These are phyloP conservation scores for Panthera uncia DNA, from an alignment of 2,113 vertebrate species.

Conservation along the genomic window DNA sequence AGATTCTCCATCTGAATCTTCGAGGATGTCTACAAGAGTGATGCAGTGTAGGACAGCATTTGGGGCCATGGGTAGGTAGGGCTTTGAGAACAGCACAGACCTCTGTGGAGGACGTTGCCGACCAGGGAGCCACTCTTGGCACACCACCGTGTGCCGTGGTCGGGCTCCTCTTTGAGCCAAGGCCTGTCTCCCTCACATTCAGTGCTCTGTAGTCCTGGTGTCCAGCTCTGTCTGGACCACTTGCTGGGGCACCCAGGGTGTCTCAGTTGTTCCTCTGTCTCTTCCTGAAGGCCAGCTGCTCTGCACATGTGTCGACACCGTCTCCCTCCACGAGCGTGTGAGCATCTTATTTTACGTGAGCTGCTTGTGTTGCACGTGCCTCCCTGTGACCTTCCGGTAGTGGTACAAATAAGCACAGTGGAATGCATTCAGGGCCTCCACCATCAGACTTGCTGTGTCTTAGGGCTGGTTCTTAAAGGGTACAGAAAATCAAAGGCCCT, in stretches of 20 bases:
- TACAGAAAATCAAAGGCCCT: background rate
- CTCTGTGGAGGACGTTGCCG: accelerated
- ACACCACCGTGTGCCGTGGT: accelerated
- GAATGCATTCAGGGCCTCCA: too few relatives aligned
- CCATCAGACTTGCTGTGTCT: background rate
- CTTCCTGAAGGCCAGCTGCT: background rate
- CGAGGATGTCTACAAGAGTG: background rate
- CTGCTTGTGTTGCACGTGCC: too few relatives aligned
- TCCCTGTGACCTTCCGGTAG: too few relatives aligned
- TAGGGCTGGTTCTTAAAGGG: background rate
- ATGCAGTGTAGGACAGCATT: background rate
- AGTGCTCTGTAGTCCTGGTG: background rate
- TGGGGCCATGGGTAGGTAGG: background rate
- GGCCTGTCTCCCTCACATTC: background rate
- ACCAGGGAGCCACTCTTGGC: accelerated
- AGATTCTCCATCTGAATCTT: background rate
- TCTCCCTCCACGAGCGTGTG: background rate
- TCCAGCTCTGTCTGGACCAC: background rate
- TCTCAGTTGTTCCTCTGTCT: background rate
- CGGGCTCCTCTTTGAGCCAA: accelerated
- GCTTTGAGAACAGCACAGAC: background rate
- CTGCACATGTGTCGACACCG: background rate
- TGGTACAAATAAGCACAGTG: too few relatives aligned
- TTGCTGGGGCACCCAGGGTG: background rate
- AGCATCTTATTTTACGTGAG: background rate